A percentile compares a stretch with the other conserved stretches of the same genome.
Evolutionary conservation across 2,113 vertebrate species (phyloP).

Genomic region (Centropus unirufus): DNA sequence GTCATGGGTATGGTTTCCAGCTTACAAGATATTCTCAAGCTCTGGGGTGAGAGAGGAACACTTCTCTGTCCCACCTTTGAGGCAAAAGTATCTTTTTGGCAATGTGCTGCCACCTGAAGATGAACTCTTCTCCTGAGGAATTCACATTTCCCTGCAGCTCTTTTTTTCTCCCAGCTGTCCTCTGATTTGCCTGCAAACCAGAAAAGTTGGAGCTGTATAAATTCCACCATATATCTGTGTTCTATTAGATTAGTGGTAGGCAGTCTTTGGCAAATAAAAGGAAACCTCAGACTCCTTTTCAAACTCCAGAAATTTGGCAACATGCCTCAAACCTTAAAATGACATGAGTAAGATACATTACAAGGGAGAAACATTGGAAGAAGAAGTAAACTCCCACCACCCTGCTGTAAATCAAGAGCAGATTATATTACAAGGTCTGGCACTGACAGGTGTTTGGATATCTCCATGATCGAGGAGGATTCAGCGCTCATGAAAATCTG

Average conservation of each 20-base stretch:
- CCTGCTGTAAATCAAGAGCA: not conserved
- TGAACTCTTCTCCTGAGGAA: not conserved
- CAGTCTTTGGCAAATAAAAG: not conserved
- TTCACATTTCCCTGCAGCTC: not conserved
- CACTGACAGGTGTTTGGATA: not conserved
- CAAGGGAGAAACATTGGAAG: not conserved
- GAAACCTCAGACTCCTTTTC: not conserved
- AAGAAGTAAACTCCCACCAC: not conserved
- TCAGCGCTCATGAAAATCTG: not conserved
- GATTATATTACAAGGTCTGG: not conserved
- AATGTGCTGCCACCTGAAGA: not conserved
- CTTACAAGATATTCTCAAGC: not conserved
- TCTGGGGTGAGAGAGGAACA: rapidly evolving
- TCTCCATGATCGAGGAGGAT: not conserved
- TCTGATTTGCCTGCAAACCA: not conserved
- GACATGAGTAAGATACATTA: not conserved
- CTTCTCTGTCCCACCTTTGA: not conserved
- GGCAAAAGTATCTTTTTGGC: not conserved
- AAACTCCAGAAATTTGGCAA: not conserved
- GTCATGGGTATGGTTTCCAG: not conserved
- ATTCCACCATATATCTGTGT: not conserved
- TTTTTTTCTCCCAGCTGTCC: not conserved
- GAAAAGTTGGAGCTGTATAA: not conserved
- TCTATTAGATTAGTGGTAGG: not conserved
- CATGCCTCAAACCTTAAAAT: not conserved